phyloP scores from a whole-genome alignment of 2,797 vertebrate species.

The Otolemur crassicaudatus region DNA sequence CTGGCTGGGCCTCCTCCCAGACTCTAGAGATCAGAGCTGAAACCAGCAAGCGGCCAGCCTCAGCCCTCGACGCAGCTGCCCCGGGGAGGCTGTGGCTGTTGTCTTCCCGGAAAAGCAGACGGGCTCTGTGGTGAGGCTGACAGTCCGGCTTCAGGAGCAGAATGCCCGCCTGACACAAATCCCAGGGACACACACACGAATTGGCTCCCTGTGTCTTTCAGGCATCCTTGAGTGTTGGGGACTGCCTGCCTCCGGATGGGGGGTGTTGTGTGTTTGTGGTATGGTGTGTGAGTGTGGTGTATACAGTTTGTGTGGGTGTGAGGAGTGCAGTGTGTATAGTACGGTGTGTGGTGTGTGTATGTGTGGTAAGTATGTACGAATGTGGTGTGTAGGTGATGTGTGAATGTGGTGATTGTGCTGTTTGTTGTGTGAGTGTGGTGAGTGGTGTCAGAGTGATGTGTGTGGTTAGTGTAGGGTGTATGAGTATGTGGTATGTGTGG shows the following conservation, averaged over 20 bases:
- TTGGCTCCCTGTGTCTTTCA: accelerated
- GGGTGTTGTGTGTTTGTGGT: background rate
- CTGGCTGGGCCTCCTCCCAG: background rate
- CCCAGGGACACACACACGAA: background rate
- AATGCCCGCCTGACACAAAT: background rate
- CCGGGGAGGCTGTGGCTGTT: background rate
- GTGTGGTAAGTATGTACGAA: too few relatives aligned
- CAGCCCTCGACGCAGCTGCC: accelerated
- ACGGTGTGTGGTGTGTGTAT: background rate
- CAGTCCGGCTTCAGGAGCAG: too few relatives aligned
- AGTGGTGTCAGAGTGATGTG: too few relatives aligned
- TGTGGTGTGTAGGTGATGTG: background rate
- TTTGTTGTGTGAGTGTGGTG: background rate
- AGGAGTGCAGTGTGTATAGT: background rate
- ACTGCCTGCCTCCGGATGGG: too few relatives aligned
- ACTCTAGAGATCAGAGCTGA: background rate
- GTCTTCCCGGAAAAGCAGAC: background rate
- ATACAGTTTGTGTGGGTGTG: background rate
- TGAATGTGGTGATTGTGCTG: background rate
- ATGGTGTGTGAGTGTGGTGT: background rate
- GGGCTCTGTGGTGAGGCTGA: background rate
- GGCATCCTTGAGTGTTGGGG: background rate
- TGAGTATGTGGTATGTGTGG: background rate
- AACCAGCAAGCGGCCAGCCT: background rate
- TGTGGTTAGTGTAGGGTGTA: background rate